These are phyloP conservation scores for Drosophila pseudoobscura DNA, from an alignment of 1,140 invertebrate genomes.

Conservation along the genomic window DNA sequence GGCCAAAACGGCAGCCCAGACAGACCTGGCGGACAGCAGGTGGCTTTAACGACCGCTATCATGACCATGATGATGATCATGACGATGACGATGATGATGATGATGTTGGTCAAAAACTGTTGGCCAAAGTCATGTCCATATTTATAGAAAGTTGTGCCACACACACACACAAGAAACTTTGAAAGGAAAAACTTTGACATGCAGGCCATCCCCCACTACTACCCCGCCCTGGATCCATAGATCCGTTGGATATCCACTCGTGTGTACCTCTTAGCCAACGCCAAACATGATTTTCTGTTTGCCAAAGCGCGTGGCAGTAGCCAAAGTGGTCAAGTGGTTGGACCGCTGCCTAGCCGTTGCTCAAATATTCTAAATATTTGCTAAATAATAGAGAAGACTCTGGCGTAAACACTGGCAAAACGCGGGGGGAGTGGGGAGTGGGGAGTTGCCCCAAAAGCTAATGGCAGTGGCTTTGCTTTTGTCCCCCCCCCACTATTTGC, in stretches of 20 bases:
- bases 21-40: constrained; percentile 62
- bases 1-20: constrained; percentile 65
- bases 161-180: constrained; percentile 58
- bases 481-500: constrained; percentile 60
- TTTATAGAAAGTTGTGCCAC: constrained; percentile 73
- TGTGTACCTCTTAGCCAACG: constrained; percentile 10
- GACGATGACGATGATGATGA: constrained; percentile 16
- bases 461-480: constrained; percentile 72
- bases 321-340: constrained; percentile 62
- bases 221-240: constrained; percentile 1
- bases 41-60: constrained; percentile 62
- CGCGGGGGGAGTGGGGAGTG: constrained; percentile 7
- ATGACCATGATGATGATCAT: constrained; percentile 50
- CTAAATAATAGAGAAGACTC: constrained; percentile 74
- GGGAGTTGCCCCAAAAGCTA: constrained; percentile 51
- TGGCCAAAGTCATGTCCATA: constrained; percentile 56
- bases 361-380: constrained; percentile 82
- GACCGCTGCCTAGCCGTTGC: constrained; percentile 40
- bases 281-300: constrained; percentile 70
- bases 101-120: constrained; percentile 27
- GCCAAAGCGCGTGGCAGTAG: constrained; percentile 72
- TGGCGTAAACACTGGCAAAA: constrained; percentile 58
- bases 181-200: constrained; percentile 54
- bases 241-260: not conserved
- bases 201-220: constrained; percentile 12